Conservation (phyloP, 2,888 invertebrate genomes). For the Himalopsyche tibetana region DNA sequence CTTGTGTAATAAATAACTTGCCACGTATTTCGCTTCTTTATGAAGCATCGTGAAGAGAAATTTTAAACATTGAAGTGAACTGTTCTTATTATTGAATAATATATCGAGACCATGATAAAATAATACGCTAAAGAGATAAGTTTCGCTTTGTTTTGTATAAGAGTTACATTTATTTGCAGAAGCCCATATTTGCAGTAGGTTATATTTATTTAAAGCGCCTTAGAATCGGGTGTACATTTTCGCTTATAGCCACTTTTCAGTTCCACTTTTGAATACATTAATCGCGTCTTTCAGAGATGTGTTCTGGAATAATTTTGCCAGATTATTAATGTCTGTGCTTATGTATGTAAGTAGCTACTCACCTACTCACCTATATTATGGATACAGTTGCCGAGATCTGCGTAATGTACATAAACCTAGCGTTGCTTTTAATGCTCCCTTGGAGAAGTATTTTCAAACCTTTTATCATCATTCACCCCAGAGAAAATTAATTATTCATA, state of each 20-base stretch:
- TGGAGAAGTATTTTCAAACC: constrained; percentile 23
- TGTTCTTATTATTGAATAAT: no score
- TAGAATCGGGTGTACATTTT: not conserved
- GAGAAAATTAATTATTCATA: constrained; percentile 39
- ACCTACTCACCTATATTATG: constrained; percentile 27
- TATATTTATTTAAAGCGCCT: not conserved
- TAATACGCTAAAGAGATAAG: no score
- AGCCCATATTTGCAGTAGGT: no score
- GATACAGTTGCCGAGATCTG: not conserved
- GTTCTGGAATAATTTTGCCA: constrained; percentile 40
- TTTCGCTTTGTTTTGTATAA: no score
- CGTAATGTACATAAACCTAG: constrained; percentile 27
- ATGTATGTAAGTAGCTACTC: not conserved
- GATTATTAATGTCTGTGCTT: constrained; percentile 27
- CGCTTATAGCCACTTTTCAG: constrained; percentile 12
- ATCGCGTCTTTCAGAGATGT: constrained; percentile 33
- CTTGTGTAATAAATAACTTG: no score
- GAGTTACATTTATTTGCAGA: no score
- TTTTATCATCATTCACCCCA: constrained; percentile 40
- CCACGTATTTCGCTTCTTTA: no score
- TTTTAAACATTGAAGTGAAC: no score
- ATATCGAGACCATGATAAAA: no score
- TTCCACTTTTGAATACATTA: constrained; percentile 42
- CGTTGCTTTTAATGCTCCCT: constrained; percentile 37
- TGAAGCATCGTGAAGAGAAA: no score